Evolutionary conservation across 1,140 invertebrate species (phyloP), one percentile per base, ranked within the genome.

Genomic region (Delia radicum): DNA sequence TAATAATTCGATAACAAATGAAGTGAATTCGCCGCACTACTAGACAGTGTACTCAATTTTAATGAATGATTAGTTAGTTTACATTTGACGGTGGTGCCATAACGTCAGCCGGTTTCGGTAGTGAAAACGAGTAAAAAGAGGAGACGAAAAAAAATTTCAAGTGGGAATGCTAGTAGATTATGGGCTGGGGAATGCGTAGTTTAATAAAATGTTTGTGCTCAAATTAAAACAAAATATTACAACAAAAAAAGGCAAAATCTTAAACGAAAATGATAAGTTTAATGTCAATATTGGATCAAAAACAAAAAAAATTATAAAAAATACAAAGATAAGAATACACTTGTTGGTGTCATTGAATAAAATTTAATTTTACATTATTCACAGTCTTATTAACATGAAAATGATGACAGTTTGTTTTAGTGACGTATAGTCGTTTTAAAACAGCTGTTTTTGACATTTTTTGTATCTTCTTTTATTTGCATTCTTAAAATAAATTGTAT

Each of bases 181-280:
- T 46, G 69, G 71, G n/a, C n/a, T n/a, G 69, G 74, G 74, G 74
- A 75, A 65, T 75, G 24, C 74, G 74, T 75, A 65, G 74, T 28
- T 48, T 75, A 24, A 7, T 75, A 15, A 75, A 65, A 75, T 75
- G 74, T 75, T 75, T 75, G 74, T 75, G 42, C 28, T 71, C 10
- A 75, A 69, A 46, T 46, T 0, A 55, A 71, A 2, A 37, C n/a
- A 28, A 75, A n/a, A n/a, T n/a, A n/a, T n/a, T n/a, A n/a, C n/a
- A n/a, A n/a, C n/a, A n/a, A n/a, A 69, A 29, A 75, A 75, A 26
- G 28, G 65, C 62, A 75, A 55, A 37, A 48, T 12, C 26, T 24
- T 6, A 12, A 8, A 3, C 29, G 27, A 24, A 10, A 46, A 67
- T 37, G 15, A 27, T 21, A 27, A 74, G 21, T 28, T 61, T 28